phyloP scores from a whole-genome alignment of 2,113 vertebrate genomes.

The Pseudorasbora parva region DNA sequence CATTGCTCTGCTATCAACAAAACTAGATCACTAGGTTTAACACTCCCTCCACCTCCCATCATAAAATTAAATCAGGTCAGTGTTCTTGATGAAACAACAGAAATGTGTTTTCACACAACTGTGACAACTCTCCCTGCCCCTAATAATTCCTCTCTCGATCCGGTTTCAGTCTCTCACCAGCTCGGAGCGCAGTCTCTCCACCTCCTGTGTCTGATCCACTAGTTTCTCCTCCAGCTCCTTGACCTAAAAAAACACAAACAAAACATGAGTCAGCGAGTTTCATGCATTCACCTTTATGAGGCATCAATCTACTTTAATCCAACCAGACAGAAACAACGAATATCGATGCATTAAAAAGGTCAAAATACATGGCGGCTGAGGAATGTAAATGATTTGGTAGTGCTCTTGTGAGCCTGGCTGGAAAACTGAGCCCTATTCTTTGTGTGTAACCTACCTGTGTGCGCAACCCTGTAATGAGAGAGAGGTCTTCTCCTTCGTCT shows the following conservation, averaged over 20 bases:
- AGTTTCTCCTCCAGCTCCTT: conserved; percentile 86
- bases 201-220: conserved; percentile 85
- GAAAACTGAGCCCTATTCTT: not conserved
- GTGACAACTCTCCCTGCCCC: not conserved
- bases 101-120: not conserved
- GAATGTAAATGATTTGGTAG: conserved; percentile 16
- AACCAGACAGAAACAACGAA: conserved; percentile 13
- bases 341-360: not conserved
- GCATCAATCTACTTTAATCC: not conserved
- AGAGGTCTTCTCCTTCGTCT: conserved; percentile 74
- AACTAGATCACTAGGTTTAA: not conserved
- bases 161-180: conserved; percentile 76
- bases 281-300: not conserved
- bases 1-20: not conserved
- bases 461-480: conserved; percentile 76
- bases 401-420: not conserved
- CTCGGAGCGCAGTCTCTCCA: conserved; percentile 83
- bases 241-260: conserved; percentile 71
- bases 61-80: conserved; percentile 33
- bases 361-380: not conserved
- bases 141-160: not conserved
- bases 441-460: conserved; percentile 77
- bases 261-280: not conserved
- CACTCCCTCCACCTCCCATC: not conserved
- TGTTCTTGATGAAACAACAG: not conserved